Base-by-base conservation (phyloP, 2,888 invertebrate genomes). In the Synanthedon formicaeformis region DNA sequence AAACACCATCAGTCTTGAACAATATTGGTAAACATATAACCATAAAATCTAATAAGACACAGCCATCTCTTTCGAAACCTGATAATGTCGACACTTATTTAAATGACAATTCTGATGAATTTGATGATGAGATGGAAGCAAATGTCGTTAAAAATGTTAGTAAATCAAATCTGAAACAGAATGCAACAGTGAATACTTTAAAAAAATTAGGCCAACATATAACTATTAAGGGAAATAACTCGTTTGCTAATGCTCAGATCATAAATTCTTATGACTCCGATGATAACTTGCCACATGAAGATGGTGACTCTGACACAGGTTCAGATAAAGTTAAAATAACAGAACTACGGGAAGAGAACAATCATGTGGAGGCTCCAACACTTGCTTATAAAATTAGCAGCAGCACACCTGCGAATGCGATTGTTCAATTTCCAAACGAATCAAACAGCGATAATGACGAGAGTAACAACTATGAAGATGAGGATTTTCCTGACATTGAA, bases 121-220 rank as follows among this genome's bases (percentile, higher is more conserved):
- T 34, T 34, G 34, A 34, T 10, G 34, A 34, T 10, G 34, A 34
- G 10, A 34, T 34, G 34, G 34, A 34, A 34, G 34, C 8, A 34
- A 34, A 34, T 2, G 10, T 34, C 34, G 6, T 3, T 34, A 34
- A 34, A 34, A 34, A 34, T 16, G 18, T 49, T 16, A 49, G 13
- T 49, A 8, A 4, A 23, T 10, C 49, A 51, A 55, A 41, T 50
- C 50, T 41, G 52, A 55, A 59, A 54, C 58, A 57, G 58, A 60
- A 66, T 60, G 53, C 61, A 10, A 59, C 63, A 12, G 58, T 78
- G 51, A 74, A 75, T 50, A 74, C 72, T 41, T 62, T 84, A 52
- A 79, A 78, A 63, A 75, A 70, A 59, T 68, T 84, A 58, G 62
- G 81, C 56, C 76, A 74, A 65, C 72, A 81, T 60, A 75, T 85